Percentiles rank a stretch among this genome's conserved stretches.
Conservation (phyloP, 2,113 vertebrate species). For the Daboia siamensis region DNA sequence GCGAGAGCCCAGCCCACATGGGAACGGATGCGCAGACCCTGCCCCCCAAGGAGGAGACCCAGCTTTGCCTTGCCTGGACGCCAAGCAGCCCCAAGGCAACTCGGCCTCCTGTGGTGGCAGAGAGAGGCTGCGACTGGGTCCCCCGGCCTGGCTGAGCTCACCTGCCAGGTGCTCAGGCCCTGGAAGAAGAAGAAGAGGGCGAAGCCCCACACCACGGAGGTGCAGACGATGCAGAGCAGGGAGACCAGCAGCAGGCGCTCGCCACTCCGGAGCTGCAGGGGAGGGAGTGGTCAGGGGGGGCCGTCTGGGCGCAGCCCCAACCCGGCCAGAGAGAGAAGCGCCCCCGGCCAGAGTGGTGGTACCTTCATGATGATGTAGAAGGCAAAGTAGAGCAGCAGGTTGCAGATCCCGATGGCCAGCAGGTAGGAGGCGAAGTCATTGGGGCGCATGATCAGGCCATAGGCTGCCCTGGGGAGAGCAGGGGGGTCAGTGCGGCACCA, state of each 20-base stretch:
- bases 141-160: constrained; percentile 61
- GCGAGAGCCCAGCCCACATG: not conserved
- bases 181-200: constrained; percentile 99
- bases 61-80: not conserved
- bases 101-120: accelerated
- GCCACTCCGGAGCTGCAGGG: constrained; percentile 75
- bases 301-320: no score
- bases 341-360: accelerated
- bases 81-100: not conserved
- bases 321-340: not conserved
- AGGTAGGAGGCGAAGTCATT: constrained; percentile 97
- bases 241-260: constrained; percentile 87
- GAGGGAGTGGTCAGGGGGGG: not conserved
- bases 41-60: not conserved
- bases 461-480: constrained; percentile 79
- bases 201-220: constrained; percentile 93
- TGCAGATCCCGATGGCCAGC: constrained; percentile 96
- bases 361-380: constrained; percentile 99
- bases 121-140: no score
- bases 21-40: not conserved
- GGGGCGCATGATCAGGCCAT: constrained; percentile 87
- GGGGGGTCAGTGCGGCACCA: not conserved
- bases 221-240: constrained; percentile 87
- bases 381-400: constrained; percentile 95
- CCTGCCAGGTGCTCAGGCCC: constrained; percentile 99